Evolutionary conservation across 1,140 invertebrate species (phyloP).

Genomic region (Drosophila nigrodunni): DNA sequence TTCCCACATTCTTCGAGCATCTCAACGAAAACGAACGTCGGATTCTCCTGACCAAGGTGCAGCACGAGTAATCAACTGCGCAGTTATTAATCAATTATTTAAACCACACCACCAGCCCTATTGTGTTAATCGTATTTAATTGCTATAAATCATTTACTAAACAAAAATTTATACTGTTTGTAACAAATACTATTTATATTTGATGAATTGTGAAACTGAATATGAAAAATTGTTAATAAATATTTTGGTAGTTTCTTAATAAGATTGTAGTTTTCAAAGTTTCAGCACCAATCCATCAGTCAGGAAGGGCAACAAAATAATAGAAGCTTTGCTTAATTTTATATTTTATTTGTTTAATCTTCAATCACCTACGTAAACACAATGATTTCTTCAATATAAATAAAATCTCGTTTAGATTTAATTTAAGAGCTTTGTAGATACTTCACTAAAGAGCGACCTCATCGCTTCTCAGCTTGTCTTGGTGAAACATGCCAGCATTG

Average conservation of each 20-base stretch:
- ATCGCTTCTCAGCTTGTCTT: constrained; percentile 59
- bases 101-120: background rate
- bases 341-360: too few species aligned
- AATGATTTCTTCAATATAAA: too few species aligned
- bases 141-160: constrained; percentile 53
- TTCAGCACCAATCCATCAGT: too few species aligned
- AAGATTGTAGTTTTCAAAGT: too few species aligned
- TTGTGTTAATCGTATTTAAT: constrained; percentile 41
- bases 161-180: constrained; percentile 46
- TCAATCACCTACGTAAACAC: too few species aligned
- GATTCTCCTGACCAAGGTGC: constrained; percentile 54
- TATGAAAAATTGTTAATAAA: background rate
- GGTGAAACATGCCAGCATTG: constrained; percentile 58
- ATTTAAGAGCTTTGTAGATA: background rate
- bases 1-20: constrained; percentile 87
- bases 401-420: background rate
- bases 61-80: constrained; percentile 50
- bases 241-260: too few species aligned
- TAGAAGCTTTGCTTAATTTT: too few species aligned
- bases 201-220: background rate
- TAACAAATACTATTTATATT: background rate
- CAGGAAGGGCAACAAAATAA: too few species aligned
- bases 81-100: constrained; percentile 7
- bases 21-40: constrained; percentile 84
- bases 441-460: constrained; percentile 67